Conservation (phyloP, 1,140 invertebrate species). For the Pygmarrhopalites habei region DNA sequence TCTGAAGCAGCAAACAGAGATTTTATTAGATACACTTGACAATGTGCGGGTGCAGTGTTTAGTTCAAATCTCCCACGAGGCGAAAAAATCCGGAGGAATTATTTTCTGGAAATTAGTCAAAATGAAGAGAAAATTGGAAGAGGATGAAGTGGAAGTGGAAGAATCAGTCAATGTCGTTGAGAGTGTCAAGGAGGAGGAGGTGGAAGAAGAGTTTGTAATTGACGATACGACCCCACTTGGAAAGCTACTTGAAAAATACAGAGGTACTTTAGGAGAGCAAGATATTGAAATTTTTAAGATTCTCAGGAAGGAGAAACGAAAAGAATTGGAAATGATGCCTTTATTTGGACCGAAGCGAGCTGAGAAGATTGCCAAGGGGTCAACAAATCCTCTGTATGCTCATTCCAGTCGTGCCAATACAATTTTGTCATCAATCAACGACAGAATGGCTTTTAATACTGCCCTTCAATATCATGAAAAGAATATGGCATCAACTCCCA, state of each 20-base stretch:
- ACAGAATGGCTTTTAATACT: slow-evolving; percentile 33
- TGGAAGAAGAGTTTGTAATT: neutral
- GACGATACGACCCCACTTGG: neutral
- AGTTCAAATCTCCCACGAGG: too few species aligned
- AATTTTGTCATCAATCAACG: slow-evolving; percentile 26
- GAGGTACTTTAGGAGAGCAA: slow-evolving; percentile 17
- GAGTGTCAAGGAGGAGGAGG: neutral
- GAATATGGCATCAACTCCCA: neutral
- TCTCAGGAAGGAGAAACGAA: slow-evolving; percentile 11
- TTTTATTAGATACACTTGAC: too few species aligned
- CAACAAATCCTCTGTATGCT: slow-evolving; percentile 34
- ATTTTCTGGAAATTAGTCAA: too few species aligned
- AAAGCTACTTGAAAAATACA: slow-evolving; percentile 23
- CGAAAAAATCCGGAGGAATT: too few species aligned
- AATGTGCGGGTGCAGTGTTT: too few species aligned
- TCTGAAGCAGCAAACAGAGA: too few species aligned
- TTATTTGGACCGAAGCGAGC: slow-evolving; percentile 35
- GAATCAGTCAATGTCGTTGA: neutral
- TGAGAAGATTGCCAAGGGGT: slow-evolving; percentile 14
- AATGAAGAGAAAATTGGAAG: neutral
- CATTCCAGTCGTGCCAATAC: slow-evolving; percentile 33
- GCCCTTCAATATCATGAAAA: slow-evolving; percentile 32
- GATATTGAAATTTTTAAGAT: slow-evolving; percentile 34
- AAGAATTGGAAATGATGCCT: slow-evolving; percentile 25
- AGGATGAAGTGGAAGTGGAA: neutral